Conservation (phyloP, 2,888 invertebrate genomes). For the Yponomeuta plumbellus region DNA sequence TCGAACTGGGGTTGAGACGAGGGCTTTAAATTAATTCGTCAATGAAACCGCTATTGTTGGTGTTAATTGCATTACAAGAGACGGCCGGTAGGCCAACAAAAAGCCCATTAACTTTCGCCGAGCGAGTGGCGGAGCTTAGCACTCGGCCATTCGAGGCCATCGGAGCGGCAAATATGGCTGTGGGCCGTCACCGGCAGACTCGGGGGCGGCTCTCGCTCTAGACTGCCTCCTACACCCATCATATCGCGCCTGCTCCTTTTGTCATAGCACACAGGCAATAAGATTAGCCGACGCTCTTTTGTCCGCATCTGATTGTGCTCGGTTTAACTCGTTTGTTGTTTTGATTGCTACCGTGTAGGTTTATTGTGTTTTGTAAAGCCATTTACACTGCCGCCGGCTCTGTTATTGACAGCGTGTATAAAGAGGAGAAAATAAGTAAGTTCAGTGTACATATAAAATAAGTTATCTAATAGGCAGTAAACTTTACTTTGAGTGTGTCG, state of each 20-base stretch:
- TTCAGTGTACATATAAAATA: not conserved
- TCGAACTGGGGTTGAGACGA: slow-evolving; percentile 6
- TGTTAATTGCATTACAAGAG: slow-evolving; percentile 76
- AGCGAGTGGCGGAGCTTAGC: slow-evolving; percentile 57
- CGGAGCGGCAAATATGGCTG: slow-evolving; percentile 66
- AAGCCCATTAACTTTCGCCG: slow-evolving; percentile 69
- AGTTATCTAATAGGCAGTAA: too few relatives aligned
- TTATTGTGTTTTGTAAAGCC: not conserved
- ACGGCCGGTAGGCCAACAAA: slow-evolving; percentile 59
- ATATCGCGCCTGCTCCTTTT: slow-evolving; percentile 33
- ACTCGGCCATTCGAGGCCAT: slow-evolving; percentile 50
- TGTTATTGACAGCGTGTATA: not conserved
- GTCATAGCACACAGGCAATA: slow-evolving; percentile 51
- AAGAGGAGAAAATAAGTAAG: not conserved
- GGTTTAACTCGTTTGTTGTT: slow-evolving; percentile 60
- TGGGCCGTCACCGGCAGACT: slow-evolving; percentile 58
- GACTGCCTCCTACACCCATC: slow-evolving; percentile 22
- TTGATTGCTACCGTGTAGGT: slow-evolving; percentile 17
- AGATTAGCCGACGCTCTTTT: slow-evolving; percentile 65
- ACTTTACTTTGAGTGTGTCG: not conserved
- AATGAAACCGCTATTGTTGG: slow-evolving; percentile 65
- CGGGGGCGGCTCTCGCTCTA: slow-evolving; percentile 44
- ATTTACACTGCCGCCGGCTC: not conserved
- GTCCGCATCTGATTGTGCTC: slow-evolving; percentile 54
- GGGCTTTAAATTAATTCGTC: slow-evolving; percentile 66